A percentile compares a stretch with the other conserved stretches of the same genome.
Evolutionary conservation across 2,113 vertebrate species (phyloP).

Genomic region (Hydropotes inermis): DNA sequence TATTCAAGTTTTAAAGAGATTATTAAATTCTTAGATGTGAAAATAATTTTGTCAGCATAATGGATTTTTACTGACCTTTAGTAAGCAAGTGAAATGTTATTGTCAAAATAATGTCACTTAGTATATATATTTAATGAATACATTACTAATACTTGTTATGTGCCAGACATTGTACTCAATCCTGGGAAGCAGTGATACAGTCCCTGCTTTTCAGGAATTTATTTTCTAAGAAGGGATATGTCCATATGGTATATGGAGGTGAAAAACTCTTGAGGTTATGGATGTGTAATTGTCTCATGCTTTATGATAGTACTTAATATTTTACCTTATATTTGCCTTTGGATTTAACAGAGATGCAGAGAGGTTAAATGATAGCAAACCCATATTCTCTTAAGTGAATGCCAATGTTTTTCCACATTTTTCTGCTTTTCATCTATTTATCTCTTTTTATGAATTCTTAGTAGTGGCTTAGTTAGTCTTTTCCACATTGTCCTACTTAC

Average conservation of each 20-base stretch:
- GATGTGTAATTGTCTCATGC: neutral
- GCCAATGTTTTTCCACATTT: neutral
- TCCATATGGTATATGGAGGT: neutral
- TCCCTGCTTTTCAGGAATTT: neutral
- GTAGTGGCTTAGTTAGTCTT: neutral
- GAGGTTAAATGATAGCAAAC: slow-evolving; percentile 7
- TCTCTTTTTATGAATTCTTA: neutral
- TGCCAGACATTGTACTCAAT: neutral
- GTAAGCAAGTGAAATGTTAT: neutral
- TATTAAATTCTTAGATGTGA: neutral
- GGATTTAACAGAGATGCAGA: neutral
- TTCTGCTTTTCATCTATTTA: neutral
- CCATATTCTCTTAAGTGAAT: neutral
- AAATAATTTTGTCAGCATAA: neutral
- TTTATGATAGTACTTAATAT: neutral
- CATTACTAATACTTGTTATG: neutral
- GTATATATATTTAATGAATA: neutral
- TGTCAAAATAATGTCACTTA: neutral
- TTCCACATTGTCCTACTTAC: neutral
- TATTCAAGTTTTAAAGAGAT: neutral
- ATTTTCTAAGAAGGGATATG: neutral
- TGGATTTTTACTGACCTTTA: neutral
- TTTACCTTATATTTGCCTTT: slow-evolving; percentile 13
- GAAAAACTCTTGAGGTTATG: neutral
- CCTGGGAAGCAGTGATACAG: neutral